These are phyloP conservation scores for Lampris incognitus DNA, from an alignment of 2,113 vertebrate species.

Conservation along the genomic window DNA sequence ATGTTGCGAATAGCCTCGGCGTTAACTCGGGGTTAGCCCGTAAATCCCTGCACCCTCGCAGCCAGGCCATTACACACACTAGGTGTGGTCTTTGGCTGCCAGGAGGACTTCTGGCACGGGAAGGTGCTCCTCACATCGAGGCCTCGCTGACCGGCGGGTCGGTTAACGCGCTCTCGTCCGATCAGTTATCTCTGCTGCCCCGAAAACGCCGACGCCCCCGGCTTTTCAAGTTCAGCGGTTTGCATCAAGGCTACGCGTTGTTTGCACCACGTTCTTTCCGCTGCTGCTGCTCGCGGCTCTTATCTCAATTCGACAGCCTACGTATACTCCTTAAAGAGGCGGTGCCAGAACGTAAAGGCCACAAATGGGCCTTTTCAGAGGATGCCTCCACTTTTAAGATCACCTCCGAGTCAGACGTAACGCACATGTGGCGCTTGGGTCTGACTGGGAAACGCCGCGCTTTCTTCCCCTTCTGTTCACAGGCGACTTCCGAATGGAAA, in stretches of 20 bases:
- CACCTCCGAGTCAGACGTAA: background rate
- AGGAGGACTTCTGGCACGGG: constrained; percentile 41
- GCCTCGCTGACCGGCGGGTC: constrained; percentile 26
- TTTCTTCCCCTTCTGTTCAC: background rate
- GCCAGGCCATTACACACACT: constrained; percentile 64
- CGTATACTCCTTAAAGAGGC: background rate
- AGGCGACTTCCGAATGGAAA: background rate
- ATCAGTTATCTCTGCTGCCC: constrained; percentile 27
- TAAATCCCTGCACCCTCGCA: constrained; percentile 68
- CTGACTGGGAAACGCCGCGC: background rate
- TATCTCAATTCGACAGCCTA: background rate
- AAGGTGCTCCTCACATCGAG: constrained; percentile 37
- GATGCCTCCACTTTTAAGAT: background rate
- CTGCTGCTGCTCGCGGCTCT: background rate
- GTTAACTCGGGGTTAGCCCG: constrained; percentile 73
- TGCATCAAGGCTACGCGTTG: background rate
- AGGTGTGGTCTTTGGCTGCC: constrained; percentile 34
- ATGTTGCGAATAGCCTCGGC: constrained; percentile 73
- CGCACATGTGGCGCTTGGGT: background rate
- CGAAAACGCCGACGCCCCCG: background rate
- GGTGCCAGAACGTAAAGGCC: background rate
- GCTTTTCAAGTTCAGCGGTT: background rate
- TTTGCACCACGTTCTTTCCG: background rate
- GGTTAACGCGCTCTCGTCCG: constrained; percentile 11
- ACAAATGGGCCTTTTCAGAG: background rate